Base-by-base conservation (phyloP, 1,140 invertebrate species). In the Brachionus sp. region DNA sequence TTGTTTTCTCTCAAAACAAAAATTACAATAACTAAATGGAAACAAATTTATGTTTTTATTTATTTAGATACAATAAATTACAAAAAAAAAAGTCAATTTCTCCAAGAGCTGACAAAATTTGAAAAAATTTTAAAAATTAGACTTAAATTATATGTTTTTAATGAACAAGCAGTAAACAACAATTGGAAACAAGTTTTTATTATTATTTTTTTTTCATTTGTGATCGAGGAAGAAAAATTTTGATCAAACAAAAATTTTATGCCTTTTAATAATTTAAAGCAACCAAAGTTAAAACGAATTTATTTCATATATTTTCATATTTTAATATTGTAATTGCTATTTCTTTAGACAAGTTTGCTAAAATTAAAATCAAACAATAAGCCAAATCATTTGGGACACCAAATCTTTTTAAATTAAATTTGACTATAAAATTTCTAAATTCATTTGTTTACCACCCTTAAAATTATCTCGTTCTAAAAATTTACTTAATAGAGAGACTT, bases 331-430 rank as follows among this genome's bases (percentile, higher is more conserved):
- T 57, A 57, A 57, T 57, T 57, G 16, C 50, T 57, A 57, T n/a
- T 23, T 57, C 19, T 57, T 57, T 57, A 57, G 50, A 57, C 50
- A 57, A 57, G 50, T 6, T 57, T 23, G 16, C 50, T 57, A 19
- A 57, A 57, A 57, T 25, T 57, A 57, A 57, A 57, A n/a, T 57
- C 50, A 57, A 57, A 57, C 50, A 57, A 57, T 57, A 57, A 57
- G 50, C 50, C 50, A 57, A 57, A 57, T 57, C 50, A 57, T 57
- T 57, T 57, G 50, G 50, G 50, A 57, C 50, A 57, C 50, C 50
- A 57, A 57, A 57, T 57, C 50, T 57, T 57, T 57, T 19, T 57
- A 57, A 57, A 57, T 57, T 57, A 57, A 19, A 57, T 57, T 57
- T 57, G 50, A 57, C 50, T 57, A 57, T 57, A 57, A 57, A 57